Base-by-base conservation (phyloP, 2,888 invertebrate species). In the Polylopha cassiicola region DNA sequence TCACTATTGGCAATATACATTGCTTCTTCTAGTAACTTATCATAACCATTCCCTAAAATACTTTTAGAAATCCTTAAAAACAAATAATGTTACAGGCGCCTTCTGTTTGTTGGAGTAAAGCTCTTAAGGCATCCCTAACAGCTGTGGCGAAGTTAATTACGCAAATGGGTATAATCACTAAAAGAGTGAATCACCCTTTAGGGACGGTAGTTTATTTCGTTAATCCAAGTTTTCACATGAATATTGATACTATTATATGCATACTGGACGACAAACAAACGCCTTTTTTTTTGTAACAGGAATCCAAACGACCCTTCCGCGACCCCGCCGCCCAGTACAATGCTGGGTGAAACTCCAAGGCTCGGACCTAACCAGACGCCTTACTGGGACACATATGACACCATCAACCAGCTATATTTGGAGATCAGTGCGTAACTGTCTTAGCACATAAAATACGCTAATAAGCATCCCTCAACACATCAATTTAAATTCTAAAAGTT, bases 341-440 rank as follows among this genome's bases (percentile, higher is more conserved):
- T 79, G 58, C 51, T 79, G 48, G 85, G 79, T 27, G 85, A 73
- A 49, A 58, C 71, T 37, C 65, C 84, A 50, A 53, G 74, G 41
- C 55, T 80, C 27, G 87, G 86, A 16, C 68, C 73, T 21, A 78
- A 82, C 47, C 72, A 84, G 55, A 87, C 90, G 31, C 93, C 94
- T 22, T 94, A 93, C 70, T 95, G 95, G 95, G 95, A 95, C 73
- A 92, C 94, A 14, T 95, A 95, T 74, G 95, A 95, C 74, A 91
- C 94, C 50, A 94, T 95, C 73, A 95, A 95, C 84, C 95, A 95
- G 72, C 90, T 94, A 39, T 95, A 95, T 75, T 87, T 95, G 77
- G 95, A 91, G 82, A 85, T 92, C 70, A 90, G 92, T 92, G 77
- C 78, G 88, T 79, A 61, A 50, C 47, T 51, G 47, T 51, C 48